Conservation (phyloP, 2,113 vertebrate species). For the Zootoca vivipara region DNA sequence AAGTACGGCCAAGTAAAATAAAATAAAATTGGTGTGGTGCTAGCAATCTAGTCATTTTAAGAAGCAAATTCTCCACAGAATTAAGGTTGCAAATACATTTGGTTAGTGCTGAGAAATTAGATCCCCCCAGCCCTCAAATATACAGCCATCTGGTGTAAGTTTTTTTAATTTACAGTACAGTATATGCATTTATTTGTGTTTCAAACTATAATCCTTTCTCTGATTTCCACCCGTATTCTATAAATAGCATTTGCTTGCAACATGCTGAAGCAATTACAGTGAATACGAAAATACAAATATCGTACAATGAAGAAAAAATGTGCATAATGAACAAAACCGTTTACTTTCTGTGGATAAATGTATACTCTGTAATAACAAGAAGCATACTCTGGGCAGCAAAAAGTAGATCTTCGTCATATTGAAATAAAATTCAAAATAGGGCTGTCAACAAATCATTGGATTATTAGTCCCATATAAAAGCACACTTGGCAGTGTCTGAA, state of each 20-base stretch:
- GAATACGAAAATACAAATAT: constrained; percentile 74
- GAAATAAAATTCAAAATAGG: constrained; percentile 59
- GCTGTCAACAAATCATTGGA: neutral
- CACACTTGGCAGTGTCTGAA: neutral
- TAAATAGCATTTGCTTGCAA: constrained; percentile 76
- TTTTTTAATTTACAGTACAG: constrained; percentile 70
- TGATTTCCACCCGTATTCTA: constrained; percentile 68
- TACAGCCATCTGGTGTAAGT: constrained; percentile 78
- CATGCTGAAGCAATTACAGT: constrained; percentile 74
- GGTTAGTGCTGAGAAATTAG: constrained; percentile 65
- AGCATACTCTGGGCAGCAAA: constrained; percentile 51
- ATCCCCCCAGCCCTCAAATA: constrained; percentile 69
- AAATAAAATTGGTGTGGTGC: constrained; percentile 60
- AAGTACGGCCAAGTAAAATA: constrained; percentile 53
- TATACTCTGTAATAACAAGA: constrained; percentile 66
- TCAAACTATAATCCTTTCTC: constrained; percentile 69
- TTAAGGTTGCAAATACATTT: constrained; percentile 68
- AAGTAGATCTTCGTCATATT: constrained; percentile 68
- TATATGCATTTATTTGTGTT: constrained; percentile 76
- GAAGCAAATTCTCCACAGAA: constrained; percentile 53
- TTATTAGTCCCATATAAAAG: neutral
- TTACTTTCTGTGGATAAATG: constrained; percentile 70
- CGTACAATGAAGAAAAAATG: constrained; percentile 66
- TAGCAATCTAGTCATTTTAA: constrained; percentile 63
- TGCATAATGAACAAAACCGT: constrained; percentile 76